Percentiles rank a stretch among this genome's conserved stretches.
Conservation (phyloP, 2,113 vertebrate species). For the Gambusia affinis region DNA sequence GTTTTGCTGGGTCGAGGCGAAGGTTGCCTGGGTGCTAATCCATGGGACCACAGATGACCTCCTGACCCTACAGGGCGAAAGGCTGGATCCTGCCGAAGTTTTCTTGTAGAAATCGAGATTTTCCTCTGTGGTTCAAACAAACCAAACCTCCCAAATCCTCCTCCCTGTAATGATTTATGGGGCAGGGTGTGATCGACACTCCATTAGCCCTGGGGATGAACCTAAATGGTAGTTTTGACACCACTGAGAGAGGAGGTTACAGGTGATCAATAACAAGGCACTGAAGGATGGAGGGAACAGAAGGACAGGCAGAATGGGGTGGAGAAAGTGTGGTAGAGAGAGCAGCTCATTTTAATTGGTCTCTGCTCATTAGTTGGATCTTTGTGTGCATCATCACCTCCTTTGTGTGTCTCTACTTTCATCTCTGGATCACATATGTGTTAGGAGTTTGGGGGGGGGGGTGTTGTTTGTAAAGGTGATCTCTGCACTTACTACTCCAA, state of each 20-base stretch:
- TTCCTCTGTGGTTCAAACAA: conserved; percentile 36
- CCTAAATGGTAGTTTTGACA: conserved; percentile 92
- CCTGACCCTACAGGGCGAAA: conserved; percentile 66
- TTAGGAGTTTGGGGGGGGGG: conserved; percentile 18
- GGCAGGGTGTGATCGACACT: conserved; percentile 85
- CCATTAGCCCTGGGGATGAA: conserved; percentile 82
- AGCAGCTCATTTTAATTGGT: conserved; percentile 86
- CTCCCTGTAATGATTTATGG: conserved; percentile 86
- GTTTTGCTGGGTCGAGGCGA: conserved; percentile 47
- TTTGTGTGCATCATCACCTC: conserved; percentile 73
- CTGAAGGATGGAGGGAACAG: conserved; percentile 69
- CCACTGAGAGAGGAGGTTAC: conserved; percentile 89
- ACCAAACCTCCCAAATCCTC: conserved; percentile 35
- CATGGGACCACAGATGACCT: conserved; percentile 69
- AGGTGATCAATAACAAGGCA: conserved; percentile 94
- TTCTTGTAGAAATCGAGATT: conserved; percentile 67
- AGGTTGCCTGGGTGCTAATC: conserved; percentile 69
- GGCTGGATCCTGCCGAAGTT: conserved; percentile 48
- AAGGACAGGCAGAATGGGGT: conserved; percentile 53
- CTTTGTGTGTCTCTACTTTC: conserved; percentile 57
- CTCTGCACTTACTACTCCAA: conserved; percentile 22
- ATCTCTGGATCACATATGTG: conserved; percentile 45
- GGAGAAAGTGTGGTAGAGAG: conserved; percentile 40
- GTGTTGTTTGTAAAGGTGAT: conserved; percentile 32
- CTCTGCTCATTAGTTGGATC: conserved; percentile 79